Conservation (phyloP, 2,113 vertebrate species). For the Erpornis zantholeuca region DNA sequence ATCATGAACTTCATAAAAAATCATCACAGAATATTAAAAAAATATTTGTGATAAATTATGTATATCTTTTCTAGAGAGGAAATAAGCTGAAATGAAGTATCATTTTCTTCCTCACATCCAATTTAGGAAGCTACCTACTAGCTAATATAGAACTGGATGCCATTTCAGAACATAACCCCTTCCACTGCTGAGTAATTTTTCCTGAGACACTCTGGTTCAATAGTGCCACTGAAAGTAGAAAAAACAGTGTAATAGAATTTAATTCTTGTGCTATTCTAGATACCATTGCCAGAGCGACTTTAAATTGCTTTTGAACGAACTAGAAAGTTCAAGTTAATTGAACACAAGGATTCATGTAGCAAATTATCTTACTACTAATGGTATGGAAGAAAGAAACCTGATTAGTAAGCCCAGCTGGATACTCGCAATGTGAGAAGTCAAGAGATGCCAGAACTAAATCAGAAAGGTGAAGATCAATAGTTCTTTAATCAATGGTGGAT, state of each 20-base stretch:
- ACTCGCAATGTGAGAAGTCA: neutral
- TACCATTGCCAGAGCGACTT: neutral
- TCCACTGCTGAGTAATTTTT: neutral
- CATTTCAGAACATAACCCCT: neutral
- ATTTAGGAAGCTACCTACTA: neutral
- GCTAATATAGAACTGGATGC: neutral
- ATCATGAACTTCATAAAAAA: neutral
- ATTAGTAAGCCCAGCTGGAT: constrained; percentile 51
- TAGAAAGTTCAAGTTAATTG: constrained; percentile 47
- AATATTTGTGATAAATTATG: neutral
- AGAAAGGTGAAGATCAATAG: constrained; percentile 59
- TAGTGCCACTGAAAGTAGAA: neutral
- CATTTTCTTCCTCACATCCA: neutral
- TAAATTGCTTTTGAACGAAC: constrained; percentile 24
- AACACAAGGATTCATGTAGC: constrained; percentile 27
- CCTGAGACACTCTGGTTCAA: neutral
- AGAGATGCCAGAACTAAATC: constrained; percentile 43
- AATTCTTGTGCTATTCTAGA: constrained; percentile 5
- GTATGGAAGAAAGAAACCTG: constrained; percentile 20
- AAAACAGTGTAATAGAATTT: neutral
- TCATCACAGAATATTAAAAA: neutral
- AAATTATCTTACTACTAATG: constrained; percentile 47
- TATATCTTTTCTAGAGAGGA: neutral
- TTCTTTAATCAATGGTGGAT: constrained; percentile 62
- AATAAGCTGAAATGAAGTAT: neutral